phyloP scores from a whole-genome alignment of 2,113 vertebrate genomes.

The Eonycteris spelaea region DNA sequence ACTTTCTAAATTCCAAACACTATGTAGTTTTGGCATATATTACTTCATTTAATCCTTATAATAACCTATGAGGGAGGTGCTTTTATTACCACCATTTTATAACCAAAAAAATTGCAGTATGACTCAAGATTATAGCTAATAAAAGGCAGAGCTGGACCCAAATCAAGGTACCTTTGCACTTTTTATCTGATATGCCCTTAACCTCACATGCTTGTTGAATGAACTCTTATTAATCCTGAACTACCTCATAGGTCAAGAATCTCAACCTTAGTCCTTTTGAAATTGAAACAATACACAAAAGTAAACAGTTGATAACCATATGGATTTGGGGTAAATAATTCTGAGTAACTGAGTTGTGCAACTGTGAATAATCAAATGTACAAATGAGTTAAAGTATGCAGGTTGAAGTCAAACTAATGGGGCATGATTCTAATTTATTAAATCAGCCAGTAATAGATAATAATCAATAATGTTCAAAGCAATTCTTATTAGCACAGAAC shows the following conservation, averaged over 20 bases:
- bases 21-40: neutral
- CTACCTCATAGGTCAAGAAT: neutral
- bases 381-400: neutral
- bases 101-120: neutral
- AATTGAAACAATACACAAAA: neutral
- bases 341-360: neutral
- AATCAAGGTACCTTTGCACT: neutral
- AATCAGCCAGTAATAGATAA: neutral
- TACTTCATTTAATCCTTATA: conserved; percentile 10
- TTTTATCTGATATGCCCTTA: neutral
- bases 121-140: neutral
- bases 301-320: neutral
- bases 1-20: neutral
- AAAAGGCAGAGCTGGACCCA: neutral
- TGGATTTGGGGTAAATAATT: neutral
- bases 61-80: neutral
- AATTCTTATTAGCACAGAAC: neutral
- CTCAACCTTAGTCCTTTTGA: neutral
- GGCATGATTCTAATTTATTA: neutral
- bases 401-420: neutral
- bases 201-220: neutral
- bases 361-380: neutral
- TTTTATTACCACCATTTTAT: neutral
- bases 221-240: neutral
- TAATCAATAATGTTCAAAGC: neutral